Evolutionary conservation across 2,888 invertebrate species (phyloP), one percentile per base, ranked within the genome.

Genomic region (Lithophane semibrunnea): DNA sequence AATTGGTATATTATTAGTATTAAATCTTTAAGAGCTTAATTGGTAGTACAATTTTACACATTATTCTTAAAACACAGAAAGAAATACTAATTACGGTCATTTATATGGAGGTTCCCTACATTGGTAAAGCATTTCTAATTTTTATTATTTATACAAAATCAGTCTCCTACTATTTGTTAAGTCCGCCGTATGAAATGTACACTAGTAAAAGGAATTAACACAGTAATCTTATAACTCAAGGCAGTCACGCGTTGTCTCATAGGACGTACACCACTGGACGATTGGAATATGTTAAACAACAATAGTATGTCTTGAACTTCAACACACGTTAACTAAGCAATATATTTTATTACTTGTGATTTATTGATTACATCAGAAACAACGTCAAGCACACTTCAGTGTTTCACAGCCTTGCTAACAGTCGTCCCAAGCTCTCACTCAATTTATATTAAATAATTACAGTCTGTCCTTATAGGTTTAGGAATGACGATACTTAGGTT

Each of bases 111-210:
- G 91, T 91, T 90, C 88, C 92, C 92, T 93, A 94, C 92, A 91
- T 92, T 93, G 95, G 94, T 95, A 93, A 94, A 94, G 93, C 94
- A 93, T 94, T 94, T 94, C 93, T 94, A 94, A 94, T 94, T 93
- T 93, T 86, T 91, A 93, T 92, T 93, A 93, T 92, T 93, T 93
- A 94, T 95, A 96, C 94, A 96, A 96, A 96, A 96, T 96, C 96
- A 96, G 96, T 96, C 96, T 96, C 96, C 95, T 95, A 95, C 95
- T 94, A 95, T 95, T 95, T 95, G 95, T 95, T 94, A 93, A 92
- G 92, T 92, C 91, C 92, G 92, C 90, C 92, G 87, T 91, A 89
- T 90, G 90, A 89, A 91, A 92, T 89, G 89, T 92, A 91, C 83
- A 90, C 87, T 86, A 89, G 87, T 89, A 88, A 91, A 92, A 92